Conservation (phyloP, 2,888 invertebrate genomes). For the Tetragonula carbonaria region DNA sequence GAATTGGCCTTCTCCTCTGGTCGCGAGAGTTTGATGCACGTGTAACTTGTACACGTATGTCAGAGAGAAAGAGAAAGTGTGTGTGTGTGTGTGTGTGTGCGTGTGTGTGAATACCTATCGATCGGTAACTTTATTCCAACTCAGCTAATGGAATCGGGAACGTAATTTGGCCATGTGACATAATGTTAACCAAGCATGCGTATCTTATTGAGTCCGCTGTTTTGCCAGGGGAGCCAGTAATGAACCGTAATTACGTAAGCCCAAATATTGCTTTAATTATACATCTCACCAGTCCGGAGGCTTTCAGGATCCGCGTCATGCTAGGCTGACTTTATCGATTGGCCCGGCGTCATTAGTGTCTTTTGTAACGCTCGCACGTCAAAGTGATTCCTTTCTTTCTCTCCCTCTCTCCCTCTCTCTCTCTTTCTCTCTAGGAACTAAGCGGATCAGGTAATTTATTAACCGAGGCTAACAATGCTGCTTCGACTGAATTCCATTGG, state of each 20-base stretch:
- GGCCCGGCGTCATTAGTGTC: slow-evolving; percentile 55
- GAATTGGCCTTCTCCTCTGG: background rate
- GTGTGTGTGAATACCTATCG: slow-evolving; percentile 60
- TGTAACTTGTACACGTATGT: slow-evolving; percentile 12
- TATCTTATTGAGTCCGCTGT: slow-evolving; percentile 66
- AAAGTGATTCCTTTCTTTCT: slow-evolving; percentile 42
- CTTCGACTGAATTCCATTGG: slow-evolving; percentile 29
- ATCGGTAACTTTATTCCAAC: slow-evolving; percentile 77
- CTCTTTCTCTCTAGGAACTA: slow-evolving; percentile 6
- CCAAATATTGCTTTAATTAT: slow-evolving; percentile 79
- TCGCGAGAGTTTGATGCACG: slow-evolving; percentile 49
- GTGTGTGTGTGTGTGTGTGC: slow-evolving; percentile 1
- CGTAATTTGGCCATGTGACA: slow-evolving; percentile 75
- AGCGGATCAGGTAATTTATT: slow-evolving; percentile 59
- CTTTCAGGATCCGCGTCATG: slow-evolving; percentile 69
- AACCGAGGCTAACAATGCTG: slow-evolving; percentile 29
- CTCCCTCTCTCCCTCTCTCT: background rate
- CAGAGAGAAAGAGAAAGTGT: background rate
- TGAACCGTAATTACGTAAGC: slow-evolving; percentile 79
- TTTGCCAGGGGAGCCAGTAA: slow-evolving; percentile 67
- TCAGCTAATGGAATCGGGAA: slow-evolving; percentile 75
- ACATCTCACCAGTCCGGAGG: slow-evolving; percentile 67
- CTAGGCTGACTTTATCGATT: slow-evolving; percentile 54
- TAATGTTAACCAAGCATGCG: slow-evolving; percentile 71
- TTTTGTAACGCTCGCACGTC: slow-evolving; percentile 48